phyloP scores from a whole-genome alignment of 2,113 vertebrate genomes.

The Ochotona curzoniae region DNA sequence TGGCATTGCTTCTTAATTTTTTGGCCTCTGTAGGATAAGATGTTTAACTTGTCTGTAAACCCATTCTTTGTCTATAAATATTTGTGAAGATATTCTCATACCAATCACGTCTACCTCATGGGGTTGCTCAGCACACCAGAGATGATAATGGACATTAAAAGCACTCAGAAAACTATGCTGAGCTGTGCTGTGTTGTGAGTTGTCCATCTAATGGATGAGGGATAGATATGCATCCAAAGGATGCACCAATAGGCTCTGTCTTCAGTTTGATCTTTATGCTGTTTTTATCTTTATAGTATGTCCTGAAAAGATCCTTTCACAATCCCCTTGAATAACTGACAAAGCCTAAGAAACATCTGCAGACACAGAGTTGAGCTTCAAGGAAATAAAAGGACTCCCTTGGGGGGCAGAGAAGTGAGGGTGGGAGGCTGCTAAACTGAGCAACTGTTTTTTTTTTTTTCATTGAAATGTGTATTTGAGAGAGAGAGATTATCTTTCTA shows the following conservation, averaged over 20 bases:
- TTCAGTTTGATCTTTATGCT: background rate
- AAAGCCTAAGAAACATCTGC: background rate
- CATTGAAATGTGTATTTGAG: too few species aligned
- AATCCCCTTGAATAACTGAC: slow-evolving; percentile 21
- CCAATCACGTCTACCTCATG: background rate
- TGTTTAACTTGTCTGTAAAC: background rate
- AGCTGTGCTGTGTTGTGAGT: background rate
- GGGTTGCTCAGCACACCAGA: background rate
- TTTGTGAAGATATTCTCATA: background rate
- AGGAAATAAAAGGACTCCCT: background rate
- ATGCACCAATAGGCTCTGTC: background rate
- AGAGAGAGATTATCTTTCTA: too few species aligned
- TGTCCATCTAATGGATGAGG: background rate
- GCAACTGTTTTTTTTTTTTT: too few species aligned
- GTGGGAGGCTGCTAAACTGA: background rate
- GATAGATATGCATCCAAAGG: background rate
- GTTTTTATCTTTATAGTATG: background rate
- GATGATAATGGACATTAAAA: background rate
- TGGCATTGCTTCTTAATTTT: background rate
- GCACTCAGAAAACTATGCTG: background rate
- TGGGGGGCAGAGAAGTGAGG: background rate
- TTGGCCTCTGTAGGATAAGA: background rate
- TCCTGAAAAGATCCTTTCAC: background rate
- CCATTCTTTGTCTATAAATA: background rate
- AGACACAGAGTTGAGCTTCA: background rate